Evolutionary conservation across 2,888 invertebrate genomes (phyloP).

Genomic region (Smittia aterrima): DNA sequence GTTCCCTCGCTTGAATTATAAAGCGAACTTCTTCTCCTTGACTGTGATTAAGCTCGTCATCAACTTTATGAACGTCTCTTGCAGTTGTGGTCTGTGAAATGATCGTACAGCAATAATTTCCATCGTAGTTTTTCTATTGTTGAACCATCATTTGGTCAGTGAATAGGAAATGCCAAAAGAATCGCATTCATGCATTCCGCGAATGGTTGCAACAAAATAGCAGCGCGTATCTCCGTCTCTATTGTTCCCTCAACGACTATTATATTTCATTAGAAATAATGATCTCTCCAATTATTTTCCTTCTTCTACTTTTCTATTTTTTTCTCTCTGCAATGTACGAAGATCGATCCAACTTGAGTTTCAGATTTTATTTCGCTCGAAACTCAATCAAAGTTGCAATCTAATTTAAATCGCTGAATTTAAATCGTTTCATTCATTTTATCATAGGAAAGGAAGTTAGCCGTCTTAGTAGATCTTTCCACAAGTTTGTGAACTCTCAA

Average conservation of each 20-base stretch:
- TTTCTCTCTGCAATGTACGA: no score
- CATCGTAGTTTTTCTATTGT: slow-evolving; percentile 11
- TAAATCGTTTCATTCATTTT: no score
- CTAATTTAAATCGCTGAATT: no score
- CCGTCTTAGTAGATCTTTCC: no score
- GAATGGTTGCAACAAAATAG: slow-evolving; percentile 17
- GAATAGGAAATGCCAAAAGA: background rate
- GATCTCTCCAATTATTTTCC: slow-evolving; percentile 40
- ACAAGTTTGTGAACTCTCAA: no score
- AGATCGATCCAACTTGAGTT: no score
- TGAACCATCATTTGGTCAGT: background rate
- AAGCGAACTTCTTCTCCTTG: background rate
- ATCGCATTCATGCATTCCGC: background rate
- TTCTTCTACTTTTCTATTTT: no score
- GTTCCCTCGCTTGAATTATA: background rate
- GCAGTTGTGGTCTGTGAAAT: background rate
- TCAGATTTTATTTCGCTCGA: no score
- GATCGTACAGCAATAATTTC: background rate
- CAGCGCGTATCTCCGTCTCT: background rate
- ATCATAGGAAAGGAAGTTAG: no score
- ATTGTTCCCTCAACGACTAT: background rate
- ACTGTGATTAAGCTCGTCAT: background rate
- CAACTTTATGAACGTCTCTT: background rate
- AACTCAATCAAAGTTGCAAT: no score
- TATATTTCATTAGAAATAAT: slow-evolving; percentile 34